Conservation (phyloP, 2,888 invertebrate genomes). For the Tipula unca region DNA sequence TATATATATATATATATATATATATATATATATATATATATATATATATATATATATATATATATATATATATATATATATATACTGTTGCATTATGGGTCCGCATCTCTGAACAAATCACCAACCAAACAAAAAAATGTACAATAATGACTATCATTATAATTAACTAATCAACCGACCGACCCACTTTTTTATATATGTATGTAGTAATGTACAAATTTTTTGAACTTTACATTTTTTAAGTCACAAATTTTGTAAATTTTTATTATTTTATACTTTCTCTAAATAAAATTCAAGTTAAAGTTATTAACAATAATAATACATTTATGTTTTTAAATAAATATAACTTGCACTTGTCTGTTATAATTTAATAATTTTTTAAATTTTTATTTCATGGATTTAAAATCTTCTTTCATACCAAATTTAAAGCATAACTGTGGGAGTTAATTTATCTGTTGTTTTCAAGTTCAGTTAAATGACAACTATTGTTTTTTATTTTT, state of each 20-base stretch:
- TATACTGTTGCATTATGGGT: neutral
- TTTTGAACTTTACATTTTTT: too few relatives aligned
- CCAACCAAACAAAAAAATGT: too few relatives aligned
- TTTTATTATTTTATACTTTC: neutral
- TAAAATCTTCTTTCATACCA: neutral
- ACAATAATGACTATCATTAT: neutral
- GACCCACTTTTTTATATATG: neutral
- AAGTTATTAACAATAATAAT: neutral
- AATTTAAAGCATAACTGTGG: neutral
- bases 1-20: too few relatives aligned
- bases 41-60: too few relatives aligned
- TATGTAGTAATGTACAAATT: too few relatives aligned
- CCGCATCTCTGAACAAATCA: neutral
- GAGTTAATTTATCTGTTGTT: neutral
- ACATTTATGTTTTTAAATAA: neutral
- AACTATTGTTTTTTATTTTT: neutral
- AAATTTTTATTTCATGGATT: neutral
- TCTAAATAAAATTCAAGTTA: neutral
- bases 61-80: too few relatives aligned
- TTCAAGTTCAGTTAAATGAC: neutral
- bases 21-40: too few relatives aligned
- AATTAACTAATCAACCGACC: neutral
- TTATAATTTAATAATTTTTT: neutral
- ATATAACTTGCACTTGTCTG: neutral
- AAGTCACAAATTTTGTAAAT: neutral